These are phyloP conservation scores for Zelleria hepariella DNA, from an alignment of 2,888 invertebrate genomes.

Conservation along the genomic window DNA sequence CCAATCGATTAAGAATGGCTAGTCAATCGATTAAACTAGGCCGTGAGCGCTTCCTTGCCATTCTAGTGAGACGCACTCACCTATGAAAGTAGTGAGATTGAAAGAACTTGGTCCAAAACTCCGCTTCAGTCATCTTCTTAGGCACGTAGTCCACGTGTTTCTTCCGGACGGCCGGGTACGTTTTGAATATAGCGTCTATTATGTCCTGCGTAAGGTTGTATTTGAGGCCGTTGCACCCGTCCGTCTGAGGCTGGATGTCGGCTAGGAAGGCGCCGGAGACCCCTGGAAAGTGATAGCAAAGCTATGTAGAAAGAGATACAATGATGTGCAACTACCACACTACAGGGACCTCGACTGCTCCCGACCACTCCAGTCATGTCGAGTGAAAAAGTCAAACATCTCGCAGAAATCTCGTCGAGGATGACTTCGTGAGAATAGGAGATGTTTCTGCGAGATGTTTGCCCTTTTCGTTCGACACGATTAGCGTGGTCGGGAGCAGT, in stretches of 20 bases:
- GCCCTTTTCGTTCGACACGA: no score
- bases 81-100: conserved; percentile 99
- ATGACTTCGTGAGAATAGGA: no score
- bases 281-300: conserved; percentile 43
- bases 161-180: conserved; percentile 97
- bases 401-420: no score
- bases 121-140: conserved; percentile 92
- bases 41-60: no score
- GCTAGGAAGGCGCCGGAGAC: conserved; percentile 85
- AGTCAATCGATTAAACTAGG: no score
- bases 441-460: no score
- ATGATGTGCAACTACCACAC: no score
- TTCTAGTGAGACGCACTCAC: conserved; percentile 26
- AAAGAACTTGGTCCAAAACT: conserved; percentile 99
- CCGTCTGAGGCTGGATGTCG: conserved; percentile 96
- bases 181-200: conserved; percentile 98
- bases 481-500: no score
- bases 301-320: background rate
- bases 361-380: no score
- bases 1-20: no score
- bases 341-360: no score
- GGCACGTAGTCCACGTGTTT: conserved; percentile 98
- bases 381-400: no score
- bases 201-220: conserved; percentile 98
- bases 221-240: conserved; percentile 96